These are phyloP conservation scores for Philaethria dido DNA, from an alignment of 2,888 invertebrate species.

Conservation along the genomic window DNA sequence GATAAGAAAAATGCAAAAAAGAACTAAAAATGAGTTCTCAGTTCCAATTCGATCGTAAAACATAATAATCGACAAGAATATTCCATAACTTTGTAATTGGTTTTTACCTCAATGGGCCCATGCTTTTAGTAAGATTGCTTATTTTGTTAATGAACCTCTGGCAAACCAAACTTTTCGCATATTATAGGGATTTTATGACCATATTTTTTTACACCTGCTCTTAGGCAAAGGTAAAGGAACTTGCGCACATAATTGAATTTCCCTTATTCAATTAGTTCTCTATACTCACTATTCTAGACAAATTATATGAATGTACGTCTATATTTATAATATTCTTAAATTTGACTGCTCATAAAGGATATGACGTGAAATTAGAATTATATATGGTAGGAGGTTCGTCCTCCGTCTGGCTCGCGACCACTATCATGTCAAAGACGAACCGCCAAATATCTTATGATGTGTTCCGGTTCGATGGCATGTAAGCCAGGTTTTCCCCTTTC, in stretches of 20 bases:
- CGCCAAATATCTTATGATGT: too few relatives aligned
- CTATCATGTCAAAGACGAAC: too few relatives aligned
- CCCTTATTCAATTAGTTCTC: background rate
- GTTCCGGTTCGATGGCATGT: too few relatives aligned
- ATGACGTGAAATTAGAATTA: background rate
- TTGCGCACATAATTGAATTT: background rate
- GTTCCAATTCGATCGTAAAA: conserved; percentile 55
- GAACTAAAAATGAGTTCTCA: conserved; percentile 37
- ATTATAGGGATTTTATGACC: conserved; percentile 49
- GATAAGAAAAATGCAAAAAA: background rate
- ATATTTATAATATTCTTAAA: background rate
- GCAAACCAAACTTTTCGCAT: conserved; percentile 66
- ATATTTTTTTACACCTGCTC: conserved; percentile 16
- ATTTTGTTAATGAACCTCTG: conserved; percentile 75
- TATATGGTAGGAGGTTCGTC: too few relatives aligned
- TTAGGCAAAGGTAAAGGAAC: background rate
- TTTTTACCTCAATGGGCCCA: conserved; percentile 69
- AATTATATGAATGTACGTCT: background rate
- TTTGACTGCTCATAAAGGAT: background rate
- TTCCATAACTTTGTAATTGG: conserved; percentile 75
- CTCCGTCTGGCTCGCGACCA: too few relatives aligned
- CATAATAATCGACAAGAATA: conserved; percentile 70
- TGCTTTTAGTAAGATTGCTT: conserved; percentile 79
- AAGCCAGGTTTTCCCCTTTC: too few relatives aligned
- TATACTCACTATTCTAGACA: background rate